Evolutionary conservation across 2,797 vertebrate species (phyloP).

Genomic region (Gouania willdenowi): DNA sequence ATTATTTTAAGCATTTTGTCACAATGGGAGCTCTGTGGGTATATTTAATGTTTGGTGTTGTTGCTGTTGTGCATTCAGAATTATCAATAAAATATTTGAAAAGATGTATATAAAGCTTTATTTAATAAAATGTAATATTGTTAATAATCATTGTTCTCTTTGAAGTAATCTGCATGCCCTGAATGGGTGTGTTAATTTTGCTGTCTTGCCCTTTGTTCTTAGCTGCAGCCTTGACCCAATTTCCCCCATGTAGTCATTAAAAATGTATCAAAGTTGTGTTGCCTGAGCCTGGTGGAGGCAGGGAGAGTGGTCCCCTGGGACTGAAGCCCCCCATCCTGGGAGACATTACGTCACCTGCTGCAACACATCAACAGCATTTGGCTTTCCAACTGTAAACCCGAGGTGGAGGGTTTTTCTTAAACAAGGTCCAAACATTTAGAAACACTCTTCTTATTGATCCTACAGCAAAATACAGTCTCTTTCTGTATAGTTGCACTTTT

Average conservation of each 20-base stretch:
- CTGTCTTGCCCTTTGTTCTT: constrained; percentile 44
- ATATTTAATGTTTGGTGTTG: no score
- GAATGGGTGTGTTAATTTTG: no score
- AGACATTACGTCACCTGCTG: constrained; percentile 50
- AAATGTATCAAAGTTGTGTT: constrained; percentile 57
- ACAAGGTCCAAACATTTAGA: neutral
- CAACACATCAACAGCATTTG: constrained; percentile 7
- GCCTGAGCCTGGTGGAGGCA: constrained; percentile 42
- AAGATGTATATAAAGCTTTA: neutral
- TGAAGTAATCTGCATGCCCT: no score
- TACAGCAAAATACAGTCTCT: no score
- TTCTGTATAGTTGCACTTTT: no score
- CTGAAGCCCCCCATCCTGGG: constrained; percentile 29
- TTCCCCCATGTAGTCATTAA: constrained; percentile 70
- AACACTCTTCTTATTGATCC: neutral
- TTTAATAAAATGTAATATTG: neutral
- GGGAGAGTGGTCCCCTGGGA: constrained; percentile 38
- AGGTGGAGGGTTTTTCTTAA: neutral
- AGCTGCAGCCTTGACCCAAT: constrained; percentile 53
- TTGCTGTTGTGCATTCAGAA: no score
- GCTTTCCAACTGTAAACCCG: constrained; percentile 6
- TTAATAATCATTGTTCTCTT: no score
- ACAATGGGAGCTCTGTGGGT: no score
- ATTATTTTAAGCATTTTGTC: no score
- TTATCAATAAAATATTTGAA: no score